A percentile compares a stretch with the other conserved stretches of the same genome.
These are phyloP conservation scores for Andrena camellia DNA, from an alignment of 2,888 invertebrate genomes.

Conservation along the genomic window DNA sequence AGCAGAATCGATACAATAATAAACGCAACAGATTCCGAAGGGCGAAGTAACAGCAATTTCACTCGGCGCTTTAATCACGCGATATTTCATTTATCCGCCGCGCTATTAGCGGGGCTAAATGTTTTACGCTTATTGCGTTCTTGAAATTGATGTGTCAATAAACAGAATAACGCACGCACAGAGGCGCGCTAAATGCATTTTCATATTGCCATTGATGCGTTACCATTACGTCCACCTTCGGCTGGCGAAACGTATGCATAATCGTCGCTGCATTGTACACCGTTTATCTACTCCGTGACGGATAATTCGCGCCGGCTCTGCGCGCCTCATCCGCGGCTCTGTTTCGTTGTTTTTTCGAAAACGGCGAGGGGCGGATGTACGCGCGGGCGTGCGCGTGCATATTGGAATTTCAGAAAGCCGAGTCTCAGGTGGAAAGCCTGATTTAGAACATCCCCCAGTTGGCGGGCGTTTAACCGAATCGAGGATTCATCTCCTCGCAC, in stretches of 20 bases:
- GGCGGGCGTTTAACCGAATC: conserved; percentile 74
- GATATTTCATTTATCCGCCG: conserved; percentile 57
- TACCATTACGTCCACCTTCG: conserved; percentile 10
- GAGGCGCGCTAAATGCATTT: conserved; percentile 42
- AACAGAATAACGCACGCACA: conserved; percentile 45
- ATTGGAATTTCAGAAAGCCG: conserved; percentile 67
- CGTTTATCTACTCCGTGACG: background rate
- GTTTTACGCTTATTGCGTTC: conserved; percentile 58
- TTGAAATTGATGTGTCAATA: conserved; percentile 58
- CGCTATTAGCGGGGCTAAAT: conserved; percentile 50
- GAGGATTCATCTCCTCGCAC: conserved; percentile 72
- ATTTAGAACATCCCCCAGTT: conserved; percentile 67
- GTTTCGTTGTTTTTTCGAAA: background rate
- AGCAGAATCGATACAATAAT: conserved; percentile 55
- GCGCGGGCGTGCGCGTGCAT: conserved; percentile 2
- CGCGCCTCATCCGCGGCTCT: conserved; percentile 8
- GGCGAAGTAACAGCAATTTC: conserved; percentile 53
- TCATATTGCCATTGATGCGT: conserved; percentile 39
- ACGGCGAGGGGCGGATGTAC: background rate
- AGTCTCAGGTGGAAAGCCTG: conserved; percentile 65
- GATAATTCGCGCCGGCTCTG: background rate
- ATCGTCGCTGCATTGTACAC: background rate
- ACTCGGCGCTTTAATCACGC: conserved; percentile 49
- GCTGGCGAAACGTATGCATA: conserved; percentile 3
- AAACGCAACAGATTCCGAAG: conserved; percentile 48